A percentile compares a stretch with the other conserved stretches of the same genome.
These are phyloP conservation scores for Apistogramma diplotaenia DNA, from an alignment of 2,113 vertebrate genomes.

Conservation along the genomic window DNA sequence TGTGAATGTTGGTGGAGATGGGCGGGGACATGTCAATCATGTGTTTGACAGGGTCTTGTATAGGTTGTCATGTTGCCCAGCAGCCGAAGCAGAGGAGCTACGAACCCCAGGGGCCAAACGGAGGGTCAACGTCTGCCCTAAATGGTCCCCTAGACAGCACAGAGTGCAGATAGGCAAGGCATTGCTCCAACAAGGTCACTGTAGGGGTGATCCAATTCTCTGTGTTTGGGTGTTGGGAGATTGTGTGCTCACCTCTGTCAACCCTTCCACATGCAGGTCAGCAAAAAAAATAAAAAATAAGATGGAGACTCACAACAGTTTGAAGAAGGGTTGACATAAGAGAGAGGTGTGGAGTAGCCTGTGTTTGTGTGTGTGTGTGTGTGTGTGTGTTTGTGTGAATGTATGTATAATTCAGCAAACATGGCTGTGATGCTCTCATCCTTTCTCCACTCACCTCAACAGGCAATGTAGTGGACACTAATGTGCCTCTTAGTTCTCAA, in stretches of 20 bases:
- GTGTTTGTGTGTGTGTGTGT: slow-evolving; percentile 26
- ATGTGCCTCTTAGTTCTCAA: slow-evolving; percentile 42
- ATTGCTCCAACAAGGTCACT: slow-evolving; percentile 68
- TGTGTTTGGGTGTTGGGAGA: slow-evolving; percentile 67
- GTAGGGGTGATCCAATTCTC: slow-evolving; percentile 79
- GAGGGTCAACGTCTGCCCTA: slow-evolving; percentile 71
- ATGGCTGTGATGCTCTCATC: slow-evolving; percentile 36
- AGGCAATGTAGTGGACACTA: slow-evolving; percentile 38
- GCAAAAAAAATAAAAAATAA: slow-evolving; percentile 68
- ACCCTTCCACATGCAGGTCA: slow-evolving; percentile 72
- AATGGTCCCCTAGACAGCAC: slow-evolving; percentile 52
- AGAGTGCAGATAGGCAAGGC: slow-evolving; percentile 65
- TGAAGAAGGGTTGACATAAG: slow-evolving; percentile 37
- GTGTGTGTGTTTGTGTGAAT: slow-evolving; percentile 17
- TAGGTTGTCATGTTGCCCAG: slow-evolving; percentile 69
- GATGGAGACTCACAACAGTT: slow-evolving; percentile 59
- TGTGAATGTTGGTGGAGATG: slow-evolving; percentile 44
- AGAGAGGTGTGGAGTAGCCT: slow-evolving; percentile 31
- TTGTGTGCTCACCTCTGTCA: slow-evolving; percentile 78
- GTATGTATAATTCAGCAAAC: slow-evolving; percentile 57
- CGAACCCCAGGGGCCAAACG: slow-evolving; percentile 38
- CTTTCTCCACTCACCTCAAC: slow-evolving; percentile 29
- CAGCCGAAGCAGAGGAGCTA: slow-evolving; percentile 45
- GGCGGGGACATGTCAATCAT: slow-evolving; percentile 70
- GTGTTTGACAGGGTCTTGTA: slow-evolving; percentile 61